Evolutionary conservation across 92 coral and sea anemone genomes (phyloP).

Genomic region (Meandrina meandrites): DNA sequence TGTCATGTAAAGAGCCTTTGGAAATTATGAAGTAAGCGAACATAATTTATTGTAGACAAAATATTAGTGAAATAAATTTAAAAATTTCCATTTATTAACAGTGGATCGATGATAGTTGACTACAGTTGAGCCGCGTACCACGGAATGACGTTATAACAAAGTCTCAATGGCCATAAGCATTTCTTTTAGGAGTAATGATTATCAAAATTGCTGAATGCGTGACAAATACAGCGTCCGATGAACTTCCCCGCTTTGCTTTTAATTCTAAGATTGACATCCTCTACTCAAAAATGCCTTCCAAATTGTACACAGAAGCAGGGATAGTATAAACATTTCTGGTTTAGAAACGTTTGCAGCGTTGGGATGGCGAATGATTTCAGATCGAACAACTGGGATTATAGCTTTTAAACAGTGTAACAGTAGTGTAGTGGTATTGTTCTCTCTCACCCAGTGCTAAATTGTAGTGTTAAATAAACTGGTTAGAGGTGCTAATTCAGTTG

Average conservation of each 20-base stretch:
- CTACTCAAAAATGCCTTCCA: neutral
- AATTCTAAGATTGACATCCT: neutral
- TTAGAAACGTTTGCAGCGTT: neutral
- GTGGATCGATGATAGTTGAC: neutral
- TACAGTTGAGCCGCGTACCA: too few species aligned
- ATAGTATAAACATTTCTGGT: neutral
- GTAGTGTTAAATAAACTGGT: neutral
- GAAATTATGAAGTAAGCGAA: conserved; percentile 81
- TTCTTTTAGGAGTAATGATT: too few species aligned
- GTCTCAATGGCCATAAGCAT: neutral
- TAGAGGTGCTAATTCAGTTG: neutral
- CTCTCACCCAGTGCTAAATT: neutral
- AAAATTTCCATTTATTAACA: neutral
- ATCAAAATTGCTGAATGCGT: too few species aligned
- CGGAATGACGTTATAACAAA: too few species aligned
- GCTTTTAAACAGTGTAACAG: too few species aligned
- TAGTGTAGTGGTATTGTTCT: too few species aligned
- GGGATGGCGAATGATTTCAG: too few species aligned
- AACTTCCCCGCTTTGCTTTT: neutral
- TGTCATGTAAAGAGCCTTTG: conserved; percentile 51
- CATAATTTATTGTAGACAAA: neutral
- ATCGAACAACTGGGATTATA: too few species aligned
- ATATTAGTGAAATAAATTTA: neutral
- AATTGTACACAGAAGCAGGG: neutral
- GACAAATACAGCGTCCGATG: neutral